phyloP scores from a whole-genome alignment of 2,113 vertebrate species.

The Pseudorectes ferrugineus region DNA sequence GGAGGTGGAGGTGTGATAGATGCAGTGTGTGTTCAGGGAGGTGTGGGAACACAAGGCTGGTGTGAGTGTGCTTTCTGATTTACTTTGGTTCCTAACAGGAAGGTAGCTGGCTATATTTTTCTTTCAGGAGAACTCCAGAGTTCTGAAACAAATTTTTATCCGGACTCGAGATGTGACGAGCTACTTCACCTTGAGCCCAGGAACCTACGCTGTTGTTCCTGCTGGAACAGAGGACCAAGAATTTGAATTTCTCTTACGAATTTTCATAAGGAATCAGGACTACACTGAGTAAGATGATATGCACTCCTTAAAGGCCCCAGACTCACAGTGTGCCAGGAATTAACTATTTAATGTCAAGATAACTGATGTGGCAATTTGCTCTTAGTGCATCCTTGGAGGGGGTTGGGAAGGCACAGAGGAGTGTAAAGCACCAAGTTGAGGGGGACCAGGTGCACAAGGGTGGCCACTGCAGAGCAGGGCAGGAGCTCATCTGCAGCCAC shows the following conservation, averaged over 20 bases:
- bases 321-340: neutral
- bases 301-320: neutral
- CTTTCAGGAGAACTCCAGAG: conserved; percentile 12
- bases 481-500: neutral
- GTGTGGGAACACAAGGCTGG: neutral
- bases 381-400: neutral
- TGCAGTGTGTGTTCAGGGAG: neutral
- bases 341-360: neutral
- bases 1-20: neutral
- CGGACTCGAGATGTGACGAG: conserved; percentile 34
- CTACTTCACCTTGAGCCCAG: conserved; percentile 38
- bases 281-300: conserved; percentile 41
- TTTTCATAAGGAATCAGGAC: conserved; percentile 62
- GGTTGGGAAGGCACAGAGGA: neutral
- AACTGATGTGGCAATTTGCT: neutral
- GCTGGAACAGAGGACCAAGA: neutral
- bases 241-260: conserved; percentile 63
- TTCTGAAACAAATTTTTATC: neutral
- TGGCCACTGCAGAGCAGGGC: neutral
- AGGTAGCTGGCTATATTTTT: neutral
- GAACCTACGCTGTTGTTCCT: conserved; percentile 51
- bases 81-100: neutral
- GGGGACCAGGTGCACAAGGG: neutral
- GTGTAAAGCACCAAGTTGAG: neutral
- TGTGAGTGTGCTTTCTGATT: neutral